These are phyloP conservation scores for Leptinotarsa tumamoca DNA, from an alignment of 2,888 invertebrate genomes.

Conservation along the genomic window DNA sequence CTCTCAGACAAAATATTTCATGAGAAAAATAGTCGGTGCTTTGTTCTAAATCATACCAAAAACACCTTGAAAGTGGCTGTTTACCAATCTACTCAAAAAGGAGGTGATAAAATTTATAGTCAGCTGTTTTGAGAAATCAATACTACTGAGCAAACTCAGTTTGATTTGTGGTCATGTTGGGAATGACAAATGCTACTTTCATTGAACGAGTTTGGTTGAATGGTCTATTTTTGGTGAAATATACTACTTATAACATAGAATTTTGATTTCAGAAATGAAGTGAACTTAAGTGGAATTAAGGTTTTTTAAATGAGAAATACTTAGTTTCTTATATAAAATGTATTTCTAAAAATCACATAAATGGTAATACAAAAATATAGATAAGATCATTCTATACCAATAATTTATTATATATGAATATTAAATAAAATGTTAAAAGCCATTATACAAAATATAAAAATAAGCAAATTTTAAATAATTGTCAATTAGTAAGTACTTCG, in stretches of 20 bases:
- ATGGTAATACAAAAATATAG: conserved; percentile 42
- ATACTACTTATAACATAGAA: too few relatives aligned
- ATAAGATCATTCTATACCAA: conserved; percentile 24
- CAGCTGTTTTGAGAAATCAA: conserved; percentile 47
- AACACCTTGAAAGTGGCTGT: conserved; percentile 15
- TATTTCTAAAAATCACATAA: conserved; percentile 50
- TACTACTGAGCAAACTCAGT: conserved; percentile 47
- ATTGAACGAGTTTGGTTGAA: background rate
- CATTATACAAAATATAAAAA: conserved; percentile 39
- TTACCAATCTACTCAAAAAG: conserved; percentile 17
- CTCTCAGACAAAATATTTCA: conserved; percentile 20
- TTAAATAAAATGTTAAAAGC: conserved; percentile 29
- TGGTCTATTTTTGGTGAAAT: too few relatives aligned
- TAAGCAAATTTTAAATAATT: conserved; percentile 35
- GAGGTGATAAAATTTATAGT: conserved; percentile 19
- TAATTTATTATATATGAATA: conserved; percentile 36
- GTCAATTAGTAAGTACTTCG: conserved; percentile 38
- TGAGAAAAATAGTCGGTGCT: conserved; percentile 22
- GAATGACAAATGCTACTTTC: background rate
- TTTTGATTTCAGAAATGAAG: too few relatives aligned
- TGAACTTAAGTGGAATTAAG: background rate
- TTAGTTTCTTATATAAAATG: conserved; percentile 33
- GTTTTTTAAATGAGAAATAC: background rate
- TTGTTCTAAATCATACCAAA: conserved; percentile 2
- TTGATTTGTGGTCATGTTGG: conserved; percentile 15